Base-by-base conservation (phyloP, 2,888 invertebrate genomes). In the Choristoneura rosaceana region DNA sequence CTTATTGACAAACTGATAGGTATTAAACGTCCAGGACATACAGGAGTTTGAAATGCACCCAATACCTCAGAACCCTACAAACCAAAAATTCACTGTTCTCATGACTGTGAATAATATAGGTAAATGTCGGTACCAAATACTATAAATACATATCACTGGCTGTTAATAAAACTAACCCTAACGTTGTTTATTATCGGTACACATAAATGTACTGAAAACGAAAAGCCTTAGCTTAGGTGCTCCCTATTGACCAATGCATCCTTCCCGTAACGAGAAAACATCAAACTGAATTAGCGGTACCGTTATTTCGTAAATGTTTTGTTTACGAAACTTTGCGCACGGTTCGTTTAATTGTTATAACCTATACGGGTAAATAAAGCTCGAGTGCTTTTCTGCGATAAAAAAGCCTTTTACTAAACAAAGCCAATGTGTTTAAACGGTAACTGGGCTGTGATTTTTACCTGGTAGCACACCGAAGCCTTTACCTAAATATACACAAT, bases 241-340 rank as follows among this genome's bases (percentile, higher is more conserved):
- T 73, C 73, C 73, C 73, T 64, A 60, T 69, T 59, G 73, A 17
- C 73, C 68, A 64, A 73, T 73, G 73, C 64, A 73, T 73, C 73
- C 73, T 73, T 45, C 34, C 43, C 59, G 50, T 69, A 73, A 73
- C 73, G 73, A 73, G 73, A 73, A 69, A 73, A 73, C 73, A 69
- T 73, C 73, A 73, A 69, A 68, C 73, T 69, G 69, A 73, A 73
- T 73, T 73, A 73, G 73, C 68, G 69, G 60, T 43, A 60, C 59
- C 69, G 73, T 73, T 73, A 73, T 73, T 73, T 73, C 59, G 73
- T 68, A 64, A 73, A 73, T 69, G 73, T 73, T 73, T 68, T 73
- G 64, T 73, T 69, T 69, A 63, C 63, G 41, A 15, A 69, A 71
- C 65, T 65, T 70, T 60, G 65, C 45, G 59, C 9, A 52, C 15